These are phyloP conservation scores for Napeogenes sylphis DNA, from an alignment of 2,888 invertebrate genomes.

Conservation along the genomic window DNA sequence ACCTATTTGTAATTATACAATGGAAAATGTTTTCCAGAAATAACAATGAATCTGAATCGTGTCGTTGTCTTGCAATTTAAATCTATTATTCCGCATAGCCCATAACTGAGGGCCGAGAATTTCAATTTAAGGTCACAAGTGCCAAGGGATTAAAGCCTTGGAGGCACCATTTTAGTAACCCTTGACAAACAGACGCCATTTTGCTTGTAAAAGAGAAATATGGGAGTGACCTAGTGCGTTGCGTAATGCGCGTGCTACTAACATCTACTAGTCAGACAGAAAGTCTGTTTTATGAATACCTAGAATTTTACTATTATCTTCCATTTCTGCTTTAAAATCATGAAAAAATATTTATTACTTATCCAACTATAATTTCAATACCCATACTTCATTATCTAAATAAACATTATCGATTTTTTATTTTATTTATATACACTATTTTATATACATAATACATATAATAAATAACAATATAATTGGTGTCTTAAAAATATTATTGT, in stretches of 20 bases:
- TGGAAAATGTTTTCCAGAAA: slow-evolving; percentile 5
- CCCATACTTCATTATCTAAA: no score
- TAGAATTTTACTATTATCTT: neutral
- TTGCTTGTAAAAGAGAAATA: slow-evolving; percentile 34
- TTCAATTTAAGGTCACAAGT: slow-evolving; percentile 38
- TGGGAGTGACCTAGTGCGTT: slow-evolving; percentile 29
- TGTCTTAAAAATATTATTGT: no score
- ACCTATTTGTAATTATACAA: neutral
- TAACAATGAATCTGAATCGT: slow-evolving; percentile 7
- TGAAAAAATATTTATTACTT: neutral
- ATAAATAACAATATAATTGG: no score
- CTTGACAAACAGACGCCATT: slow-evolving; percentile 37
- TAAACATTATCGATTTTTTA: no score
- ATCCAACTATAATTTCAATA: no score
- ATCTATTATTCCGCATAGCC: slow-evolving; percentile 19
- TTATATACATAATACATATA: no score
- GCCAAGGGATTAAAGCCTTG: slow-evolving; percentile 36
- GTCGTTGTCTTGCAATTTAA: slow-evolving; percentile 14
- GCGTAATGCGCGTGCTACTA: slow-evolving; percentile 18
- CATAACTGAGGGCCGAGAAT: slow-evolving; percentile 31
- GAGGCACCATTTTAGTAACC: slow-evolving; percentile 37
- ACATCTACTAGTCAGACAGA: slow-evolving; percentile 6
- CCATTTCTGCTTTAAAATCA: neutral
- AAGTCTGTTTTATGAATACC: neutral
- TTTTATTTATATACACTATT: no score